A percentile compares a stretch with the other conserved stretches of the same genome.
Conservation (phyloP, 2,888 invertebrate species). For the Keiferia lycopersicella region DNA sequence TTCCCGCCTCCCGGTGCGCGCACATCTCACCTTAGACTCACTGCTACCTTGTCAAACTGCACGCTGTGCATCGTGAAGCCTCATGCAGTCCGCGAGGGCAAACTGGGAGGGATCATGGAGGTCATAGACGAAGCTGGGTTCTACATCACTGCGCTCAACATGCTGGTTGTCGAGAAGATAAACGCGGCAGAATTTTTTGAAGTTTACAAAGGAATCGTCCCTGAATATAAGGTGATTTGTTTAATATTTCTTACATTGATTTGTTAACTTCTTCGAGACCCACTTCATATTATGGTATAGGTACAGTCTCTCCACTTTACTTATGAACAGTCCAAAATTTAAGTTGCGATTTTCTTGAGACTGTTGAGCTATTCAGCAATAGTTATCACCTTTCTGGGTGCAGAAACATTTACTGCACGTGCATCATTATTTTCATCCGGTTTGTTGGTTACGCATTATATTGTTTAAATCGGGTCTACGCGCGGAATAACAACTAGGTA, state of each 20-base stretch:
- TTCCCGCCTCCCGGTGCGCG: slow-evolving; percentile 74
- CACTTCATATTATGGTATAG: too few species aligned
- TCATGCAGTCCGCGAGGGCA: slow-evolving; percentile 90
- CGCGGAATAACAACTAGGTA: too few species aligned
- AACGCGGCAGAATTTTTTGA: slow-evolving; percentile 96
- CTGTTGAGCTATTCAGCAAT: too few species aligned
- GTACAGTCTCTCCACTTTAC: too few species aligned
- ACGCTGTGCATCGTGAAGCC: slow-evolving; percentile 94
- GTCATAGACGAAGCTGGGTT: slow-evolving; percentile 89
- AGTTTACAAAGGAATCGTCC: slow-evolving; percentile 94
- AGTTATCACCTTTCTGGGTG: too few species aligned
- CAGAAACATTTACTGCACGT: too few species aligned
- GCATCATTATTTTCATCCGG: too few species aligned
- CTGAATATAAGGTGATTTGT: slow-evolving; percentile 85
- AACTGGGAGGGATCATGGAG: slow-evolving; percentile 84
- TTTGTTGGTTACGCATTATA: too few species aligned
- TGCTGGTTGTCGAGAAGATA: slow-evolving; percentile 88
- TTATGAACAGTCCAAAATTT: too few species aligned
- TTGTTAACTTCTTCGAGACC: too few species aligned
- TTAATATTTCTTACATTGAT: neutral
- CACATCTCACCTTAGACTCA: slow-evolving; percentile 68
- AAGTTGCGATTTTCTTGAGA: too few species aligned
- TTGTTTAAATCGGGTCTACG: too few species aligned
- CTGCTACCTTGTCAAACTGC: slow-evolving; percentile 83
- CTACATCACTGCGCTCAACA: slow-evolving; percentile 88